These are phyloP conservation scores for Thalassophryne amazonica DNA, from an alignment of 2,797 vertebrate species.

Conservation along the genomic window DNA sequence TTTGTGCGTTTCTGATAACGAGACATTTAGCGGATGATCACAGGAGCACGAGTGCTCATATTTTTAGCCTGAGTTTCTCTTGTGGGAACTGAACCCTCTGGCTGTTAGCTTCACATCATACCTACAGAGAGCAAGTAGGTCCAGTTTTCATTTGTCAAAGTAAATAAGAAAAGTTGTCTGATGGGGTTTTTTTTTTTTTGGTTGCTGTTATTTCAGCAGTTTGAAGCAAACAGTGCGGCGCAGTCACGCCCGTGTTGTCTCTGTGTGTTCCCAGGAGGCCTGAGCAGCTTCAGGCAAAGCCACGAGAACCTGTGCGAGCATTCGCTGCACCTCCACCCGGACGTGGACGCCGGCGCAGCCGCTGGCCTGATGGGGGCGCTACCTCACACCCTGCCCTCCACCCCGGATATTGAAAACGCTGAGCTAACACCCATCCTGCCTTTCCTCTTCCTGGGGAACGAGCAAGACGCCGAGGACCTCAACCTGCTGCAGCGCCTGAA, in stretches of 20 bases:
- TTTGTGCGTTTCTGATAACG: no score
- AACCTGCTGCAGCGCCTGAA: conserved; percentile 89
- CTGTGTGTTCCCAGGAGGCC: conserved; percentile 83
- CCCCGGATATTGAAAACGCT: conserved; percentile 95
- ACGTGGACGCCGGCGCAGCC: conserved; percentile 76
- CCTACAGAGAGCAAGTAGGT: background rate
- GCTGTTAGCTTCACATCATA: background rate
- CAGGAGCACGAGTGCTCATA: conserved; percentile 28
- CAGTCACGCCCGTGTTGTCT: background rate
- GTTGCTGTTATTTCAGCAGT: background rate
- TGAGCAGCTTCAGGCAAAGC: conserved; percentile 91
- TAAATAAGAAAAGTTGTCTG: background rate
- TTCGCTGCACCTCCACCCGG: conserved; percentile 93
- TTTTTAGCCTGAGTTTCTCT: conserved; percentile 45
- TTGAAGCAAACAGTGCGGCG: background rate
- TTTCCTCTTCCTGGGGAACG: conserved; percentile 95
- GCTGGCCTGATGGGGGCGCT: conserved; percentile 78
- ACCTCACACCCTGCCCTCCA: conserved; percentile 92
- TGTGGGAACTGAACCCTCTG: conserved; percentile 38
- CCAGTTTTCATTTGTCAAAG: background rate
- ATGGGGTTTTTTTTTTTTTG: background rate
- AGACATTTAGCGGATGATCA: conserved; percentile 17
- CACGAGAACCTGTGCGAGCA: conserved; percentile 96
- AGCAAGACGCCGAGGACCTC: conserved; percentile 92
- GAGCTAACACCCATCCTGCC: conserved; percentile 95